Conservation (phyloP, 2,797 vertebrate genomes). For the Chaenodraco wilsoni region DNA sequence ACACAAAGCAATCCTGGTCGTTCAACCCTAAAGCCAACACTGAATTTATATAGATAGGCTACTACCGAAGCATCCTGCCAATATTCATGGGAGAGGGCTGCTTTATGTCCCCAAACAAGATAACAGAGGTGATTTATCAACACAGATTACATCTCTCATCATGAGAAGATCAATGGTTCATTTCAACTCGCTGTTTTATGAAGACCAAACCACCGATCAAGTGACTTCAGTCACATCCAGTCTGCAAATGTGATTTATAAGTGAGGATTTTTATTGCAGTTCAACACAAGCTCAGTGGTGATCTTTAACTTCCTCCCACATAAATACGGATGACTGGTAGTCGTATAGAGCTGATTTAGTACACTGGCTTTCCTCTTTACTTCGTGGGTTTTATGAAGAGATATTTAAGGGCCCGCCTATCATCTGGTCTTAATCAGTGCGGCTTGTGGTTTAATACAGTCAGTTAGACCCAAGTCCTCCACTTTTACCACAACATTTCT, state of each 20-base stretch:
- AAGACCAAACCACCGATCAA: slow-evolving; percentile 56
- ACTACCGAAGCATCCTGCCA: slow-evolving; percentile 33
- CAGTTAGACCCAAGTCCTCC: slow-evolving; percentile 45
- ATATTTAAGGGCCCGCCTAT: slow-evolving; percentile 56
- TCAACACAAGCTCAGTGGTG: slow-evolving; percentile 60
- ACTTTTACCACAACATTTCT: slow-evolving; percentile 53
- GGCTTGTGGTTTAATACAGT: slow-evolving; percentile 63
- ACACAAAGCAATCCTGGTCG: not conserved
- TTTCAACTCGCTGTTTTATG: slow-evolving; percentile 54
- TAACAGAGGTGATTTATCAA: slow-evolving; percentile 60
- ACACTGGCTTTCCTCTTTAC: slow-evolving; percentile 58
- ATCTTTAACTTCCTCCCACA: slow-evolving; percentile 68
- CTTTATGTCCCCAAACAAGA: slow-evolving; percentile 51
- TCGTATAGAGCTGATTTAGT: slow-evolving; percentile 55
- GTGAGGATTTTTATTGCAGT: slow-evolving; percentile 56
- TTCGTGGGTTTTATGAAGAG: slow-evolving; percentile 60
- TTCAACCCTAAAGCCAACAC: slow-evolving; percentile 26
- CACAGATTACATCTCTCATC: slow-evolving; percentile 61
- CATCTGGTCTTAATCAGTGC: slow-evolving; percentile 71
- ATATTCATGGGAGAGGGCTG: slow-evolving; percentile 36
- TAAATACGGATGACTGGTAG: slow-evolving; percentile 62
- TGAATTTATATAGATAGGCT: slow-evolving; percentile 47
- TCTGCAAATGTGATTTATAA: slow-evolving; percentile 54
- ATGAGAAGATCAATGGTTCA: slow-evolving; percentile 59
- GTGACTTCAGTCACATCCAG: slow-evolving; percentile 44